Evolutionary conservation across 2,113 vertebrate species (phyloP).

Genomic region (Plotosus lineatus): DNA sequence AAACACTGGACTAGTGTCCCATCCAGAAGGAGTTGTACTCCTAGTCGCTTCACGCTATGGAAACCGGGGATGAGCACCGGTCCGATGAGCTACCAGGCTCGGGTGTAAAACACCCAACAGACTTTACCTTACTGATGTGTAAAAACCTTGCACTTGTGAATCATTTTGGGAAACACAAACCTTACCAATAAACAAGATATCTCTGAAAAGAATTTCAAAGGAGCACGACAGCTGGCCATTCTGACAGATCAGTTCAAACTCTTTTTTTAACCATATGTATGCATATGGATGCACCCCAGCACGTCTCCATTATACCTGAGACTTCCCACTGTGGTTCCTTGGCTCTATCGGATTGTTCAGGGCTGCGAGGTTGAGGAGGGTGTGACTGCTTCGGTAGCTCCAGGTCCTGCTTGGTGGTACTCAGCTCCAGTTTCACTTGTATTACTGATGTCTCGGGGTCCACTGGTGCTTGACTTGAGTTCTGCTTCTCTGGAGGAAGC

Average conservation of each 20-base stretch:
- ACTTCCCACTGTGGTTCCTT: neutral
- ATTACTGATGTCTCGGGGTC: conserved; percentile 9
- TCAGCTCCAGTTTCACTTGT: conserved; percentile 40
- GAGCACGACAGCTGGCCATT: neutral
- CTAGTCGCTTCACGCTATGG: too few relatives aligned
- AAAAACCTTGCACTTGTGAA: neutral
- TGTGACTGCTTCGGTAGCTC: neutral
- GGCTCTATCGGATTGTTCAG: neutral
- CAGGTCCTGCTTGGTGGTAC: conserved; percentile 17
- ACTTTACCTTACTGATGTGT: too few relatives aligned
- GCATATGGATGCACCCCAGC: neutral
- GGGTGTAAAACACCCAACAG: too few relatives aligned
- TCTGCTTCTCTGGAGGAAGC: conserved; percentile 7
- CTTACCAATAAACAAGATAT: neutral
- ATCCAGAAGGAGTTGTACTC: too few relatives aligned
- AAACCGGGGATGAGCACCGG: too few relatives aligned
- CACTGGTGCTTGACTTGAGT: neutral
- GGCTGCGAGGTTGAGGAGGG: neutral
- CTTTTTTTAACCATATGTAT: neutral
- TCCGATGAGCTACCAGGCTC: too few relatives aligned
- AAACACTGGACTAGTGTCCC: too few relatives aligned
- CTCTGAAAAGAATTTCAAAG: neutral
- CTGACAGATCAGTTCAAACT: too few relatives aligned
- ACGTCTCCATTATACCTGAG: neutral
- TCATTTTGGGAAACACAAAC: neutral